A percentile compares a stretch with the other conserved stretches of the same genome.
phyloP scores from a whole-genome alignment of 2,797 vertebrate genomes.

The Galagoides demidoff region DNA sequence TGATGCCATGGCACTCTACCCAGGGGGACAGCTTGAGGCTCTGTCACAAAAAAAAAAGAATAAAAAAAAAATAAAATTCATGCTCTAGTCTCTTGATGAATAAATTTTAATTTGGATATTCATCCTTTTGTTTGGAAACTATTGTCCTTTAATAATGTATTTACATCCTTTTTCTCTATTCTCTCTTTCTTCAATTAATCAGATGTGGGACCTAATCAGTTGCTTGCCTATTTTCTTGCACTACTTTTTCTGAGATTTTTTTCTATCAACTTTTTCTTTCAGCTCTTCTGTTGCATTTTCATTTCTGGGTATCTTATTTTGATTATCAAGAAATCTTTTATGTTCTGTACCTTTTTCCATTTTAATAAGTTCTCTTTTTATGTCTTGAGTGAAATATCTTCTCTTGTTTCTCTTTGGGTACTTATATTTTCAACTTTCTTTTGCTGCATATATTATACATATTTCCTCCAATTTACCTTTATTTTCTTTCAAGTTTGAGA shows the following conservation, averaged over 20 bases:
- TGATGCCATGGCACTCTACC: too few species aligned
- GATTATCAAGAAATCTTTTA: slow-evolving; percentile 33
- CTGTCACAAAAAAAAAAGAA: too few species aligned
- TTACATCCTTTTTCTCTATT: neutral
- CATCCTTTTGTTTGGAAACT: slow-evolving; percentile 2
- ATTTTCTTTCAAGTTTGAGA: neutral
- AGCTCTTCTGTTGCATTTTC: neutral
- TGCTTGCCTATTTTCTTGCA: slow-evolving; percentile 13
- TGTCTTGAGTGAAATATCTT: slow-evolving; percentile 10
- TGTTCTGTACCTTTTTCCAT: neutral
- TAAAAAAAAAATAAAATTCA: too few species aligned
- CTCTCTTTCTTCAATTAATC: slow-evolving; percentile 32
- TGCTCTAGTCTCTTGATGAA: neutral
- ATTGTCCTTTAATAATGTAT: slow-evolving; percentile 35
- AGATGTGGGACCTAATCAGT: neutral
- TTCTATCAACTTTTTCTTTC: slow-evolving; percentile 15
- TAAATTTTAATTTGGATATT: slow-evolving; percentile 11
- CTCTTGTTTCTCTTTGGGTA: neutral
- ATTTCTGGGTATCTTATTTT: slow-evolving; percentile 13
- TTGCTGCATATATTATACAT: neutral
- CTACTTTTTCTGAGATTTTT: neutral
- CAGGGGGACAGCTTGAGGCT: too few species aligned
- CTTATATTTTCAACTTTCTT: neutral
- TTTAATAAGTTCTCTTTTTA: slow-evolving; percentile 38
- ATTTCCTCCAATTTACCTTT: neutral